Evolutionary conservation across 2,797 vertebrate species (phyloP).

Genomic region (Petrocephalus schoutedeni): DNA sequence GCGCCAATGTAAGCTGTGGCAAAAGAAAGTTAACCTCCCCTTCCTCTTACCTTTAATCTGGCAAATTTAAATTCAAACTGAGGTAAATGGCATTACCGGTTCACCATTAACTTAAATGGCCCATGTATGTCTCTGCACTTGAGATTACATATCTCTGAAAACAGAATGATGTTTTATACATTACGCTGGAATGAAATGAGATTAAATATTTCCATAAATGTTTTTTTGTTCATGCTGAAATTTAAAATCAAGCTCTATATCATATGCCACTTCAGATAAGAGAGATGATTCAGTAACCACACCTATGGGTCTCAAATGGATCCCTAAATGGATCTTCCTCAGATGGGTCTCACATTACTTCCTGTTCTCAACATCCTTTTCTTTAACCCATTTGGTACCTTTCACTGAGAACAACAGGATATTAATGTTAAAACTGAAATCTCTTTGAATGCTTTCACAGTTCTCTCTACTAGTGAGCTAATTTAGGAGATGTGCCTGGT

Average conservation of each 20-base stretch:
- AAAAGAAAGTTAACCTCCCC: neutral
- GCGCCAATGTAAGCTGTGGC: neutral
- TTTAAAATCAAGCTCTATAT: neutral
- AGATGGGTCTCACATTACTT: neutral
- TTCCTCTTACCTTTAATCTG: neutral
- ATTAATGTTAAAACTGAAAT: conserved; percentile 1
- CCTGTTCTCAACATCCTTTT: neutral
- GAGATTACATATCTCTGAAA: neutral
- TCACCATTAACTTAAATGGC: neutral
- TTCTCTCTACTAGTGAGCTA: neutral
- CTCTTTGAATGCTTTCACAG: conserved; percentile 8
- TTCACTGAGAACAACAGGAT: neutral
- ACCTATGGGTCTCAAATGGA: neutral
- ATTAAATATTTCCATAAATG: neutral
- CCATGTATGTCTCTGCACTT: neutral
- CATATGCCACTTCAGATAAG: neutral
- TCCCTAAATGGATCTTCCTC: neutral
- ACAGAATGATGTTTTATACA: neutral
- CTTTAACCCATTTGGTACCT: neutral
- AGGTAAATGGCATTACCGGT: neutral
- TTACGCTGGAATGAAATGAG: neutral
- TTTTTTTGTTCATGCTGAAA: neutral
- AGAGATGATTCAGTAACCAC: neutral
- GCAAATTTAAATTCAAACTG: neutral
- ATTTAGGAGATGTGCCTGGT: neutral